Evolutionary conservation across 2,888 invertebrate species (phyloP).

Genomic region (Sicus ferrugineus): DNA sequence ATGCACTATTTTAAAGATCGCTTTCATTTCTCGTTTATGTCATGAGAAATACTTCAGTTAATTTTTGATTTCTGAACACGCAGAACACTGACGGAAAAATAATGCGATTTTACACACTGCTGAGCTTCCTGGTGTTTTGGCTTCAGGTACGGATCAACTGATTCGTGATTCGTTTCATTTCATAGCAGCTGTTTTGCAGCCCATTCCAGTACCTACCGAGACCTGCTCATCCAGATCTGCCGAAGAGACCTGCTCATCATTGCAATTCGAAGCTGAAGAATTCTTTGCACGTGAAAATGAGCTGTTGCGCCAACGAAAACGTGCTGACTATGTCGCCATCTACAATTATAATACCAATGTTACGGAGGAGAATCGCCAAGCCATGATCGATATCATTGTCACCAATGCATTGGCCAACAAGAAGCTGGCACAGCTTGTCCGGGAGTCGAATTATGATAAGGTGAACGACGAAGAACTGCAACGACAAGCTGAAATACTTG

Average conservation of each 20-base stretch:
- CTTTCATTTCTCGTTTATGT: too few species aligned
- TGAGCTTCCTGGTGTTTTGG: background rate
- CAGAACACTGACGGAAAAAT: too few species aligned
- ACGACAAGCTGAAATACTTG: constrained; percentile 78
- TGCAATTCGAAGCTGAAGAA: constrained; percentile 65
- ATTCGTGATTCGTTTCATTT: background rate
- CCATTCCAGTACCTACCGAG: background rate
- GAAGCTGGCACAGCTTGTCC: constrained; percentile 49
- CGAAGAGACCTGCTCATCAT: constrained; percentile 35
- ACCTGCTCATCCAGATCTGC: background rate
- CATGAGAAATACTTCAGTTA: too few species aligned
- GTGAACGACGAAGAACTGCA: constrained; percentile 73
- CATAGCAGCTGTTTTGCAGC: background rate
- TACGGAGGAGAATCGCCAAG: constrained; percentile 73
- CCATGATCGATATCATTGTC: constrained; percentile 56
- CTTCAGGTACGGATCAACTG: background rate
- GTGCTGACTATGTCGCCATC: constrained; percentile 66
- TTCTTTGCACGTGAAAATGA: constrained; percentile 71
- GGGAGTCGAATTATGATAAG: constrained; percentile 72
- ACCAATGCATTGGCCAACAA: constrained; percentile 57
- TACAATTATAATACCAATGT: constrained; percentile 81
- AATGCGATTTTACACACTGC: background rate
- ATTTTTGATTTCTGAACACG: too few species aligned
- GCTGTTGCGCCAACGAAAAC: constrained; percentile 68
- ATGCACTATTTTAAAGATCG: too few species aligned